phyloP scores from a whole-genome alignment of 2,113 vertebrate genomes.

The Prinia subflava region DNA sequence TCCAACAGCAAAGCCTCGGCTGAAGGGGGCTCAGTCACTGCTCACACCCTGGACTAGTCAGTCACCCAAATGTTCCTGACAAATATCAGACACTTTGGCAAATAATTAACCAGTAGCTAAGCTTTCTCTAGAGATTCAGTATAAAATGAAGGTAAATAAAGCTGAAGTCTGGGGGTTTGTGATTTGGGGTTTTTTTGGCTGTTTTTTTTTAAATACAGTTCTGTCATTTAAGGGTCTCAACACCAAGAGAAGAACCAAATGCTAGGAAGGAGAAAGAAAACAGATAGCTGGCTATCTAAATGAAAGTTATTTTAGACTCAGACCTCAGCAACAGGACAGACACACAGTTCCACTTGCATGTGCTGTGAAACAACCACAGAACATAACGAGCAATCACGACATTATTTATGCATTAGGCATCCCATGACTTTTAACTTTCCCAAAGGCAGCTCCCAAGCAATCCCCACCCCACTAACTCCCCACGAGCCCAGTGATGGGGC shows the following conservation, averaged over 20 bases:
- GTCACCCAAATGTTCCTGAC: neutral
- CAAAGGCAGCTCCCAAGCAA: neutral
- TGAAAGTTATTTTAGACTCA: neutral
- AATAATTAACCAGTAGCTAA: neutral
- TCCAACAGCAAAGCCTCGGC: neutral
- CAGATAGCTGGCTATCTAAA: neutral
- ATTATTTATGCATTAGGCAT: neutral
- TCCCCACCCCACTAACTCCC: neutral
- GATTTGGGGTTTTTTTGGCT: rapidly evolving
- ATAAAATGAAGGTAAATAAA: neutral
- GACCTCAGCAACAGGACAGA: neutral
- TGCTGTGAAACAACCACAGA: neutral
- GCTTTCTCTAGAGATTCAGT: neutral
- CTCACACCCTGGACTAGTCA: neutral
- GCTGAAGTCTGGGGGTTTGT: neutral
- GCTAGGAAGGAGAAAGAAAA: neutral
- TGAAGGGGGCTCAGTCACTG: neutral
- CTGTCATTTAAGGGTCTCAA: neutral
- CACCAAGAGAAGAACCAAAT: neutral
- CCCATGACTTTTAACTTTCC: neutral
- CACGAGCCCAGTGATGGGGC: neutral
- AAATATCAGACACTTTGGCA: neutral
- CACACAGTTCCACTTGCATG: neutral
- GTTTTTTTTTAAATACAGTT: neutral
- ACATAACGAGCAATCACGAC: neutral